Conservation (phyloP, 2,797 vertebrate species). For the Muscicapa comitata region DNA sequence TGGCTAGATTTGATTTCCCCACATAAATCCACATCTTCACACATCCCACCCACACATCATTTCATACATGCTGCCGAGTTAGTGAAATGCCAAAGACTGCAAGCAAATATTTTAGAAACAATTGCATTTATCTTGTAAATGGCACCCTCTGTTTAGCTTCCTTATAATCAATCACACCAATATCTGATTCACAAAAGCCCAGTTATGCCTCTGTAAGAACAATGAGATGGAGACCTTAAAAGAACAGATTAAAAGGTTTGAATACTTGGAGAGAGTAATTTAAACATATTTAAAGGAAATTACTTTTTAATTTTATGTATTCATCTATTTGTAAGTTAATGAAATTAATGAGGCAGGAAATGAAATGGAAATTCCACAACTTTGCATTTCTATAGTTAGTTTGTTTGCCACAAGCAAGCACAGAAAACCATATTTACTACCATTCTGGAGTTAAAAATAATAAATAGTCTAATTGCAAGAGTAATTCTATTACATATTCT, state of each 20-base stretch:
- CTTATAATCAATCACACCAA: slow-evolving; percentile 32
- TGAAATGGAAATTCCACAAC: slow-evolving; percentile 72
- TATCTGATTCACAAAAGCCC: slow-evolving; percentile 56
- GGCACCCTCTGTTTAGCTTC: slow-evolving; percentile 7
- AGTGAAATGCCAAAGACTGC: not conserved
- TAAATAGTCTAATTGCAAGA: slow-evolving; percentile 36
- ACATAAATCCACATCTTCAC: slow-evolving; percentile 40
- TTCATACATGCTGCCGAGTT: not conserved
- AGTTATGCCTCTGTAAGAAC: slow-evolving; percentile 53
- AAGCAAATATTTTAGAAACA: slow-evolving; percentile 18
- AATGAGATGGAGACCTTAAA: slow-evolving; percentile 62
- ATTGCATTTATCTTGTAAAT: not conserved
- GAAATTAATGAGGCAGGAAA: slow-evolving; percentile 79
- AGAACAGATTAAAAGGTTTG: slow-evolving; percentile 69
- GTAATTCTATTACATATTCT: slow-evolving; percentile 14
- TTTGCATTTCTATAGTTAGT: slow-evolving; percentile 62
- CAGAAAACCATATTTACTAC: slow-evolving; percentile 45
- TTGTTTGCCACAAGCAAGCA: slow-evolving; percentile 39
- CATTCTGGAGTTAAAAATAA: slow-evolving; percentile 52
- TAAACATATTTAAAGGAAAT: slow-evolving; percentile 73
- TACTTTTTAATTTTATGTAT: slow-evolving; percentile 75
- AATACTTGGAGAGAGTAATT: slow-evolving; percentile 59
- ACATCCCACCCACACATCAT: not conserved
- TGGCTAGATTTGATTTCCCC: slow-evolving; percentile 30
- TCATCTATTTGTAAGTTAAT: slow-evolving; percentile 77